Evolutionary conservation across 2,888 invertebrate species (phyloP).

Genomic region (Drosophila anceps): DNA sequence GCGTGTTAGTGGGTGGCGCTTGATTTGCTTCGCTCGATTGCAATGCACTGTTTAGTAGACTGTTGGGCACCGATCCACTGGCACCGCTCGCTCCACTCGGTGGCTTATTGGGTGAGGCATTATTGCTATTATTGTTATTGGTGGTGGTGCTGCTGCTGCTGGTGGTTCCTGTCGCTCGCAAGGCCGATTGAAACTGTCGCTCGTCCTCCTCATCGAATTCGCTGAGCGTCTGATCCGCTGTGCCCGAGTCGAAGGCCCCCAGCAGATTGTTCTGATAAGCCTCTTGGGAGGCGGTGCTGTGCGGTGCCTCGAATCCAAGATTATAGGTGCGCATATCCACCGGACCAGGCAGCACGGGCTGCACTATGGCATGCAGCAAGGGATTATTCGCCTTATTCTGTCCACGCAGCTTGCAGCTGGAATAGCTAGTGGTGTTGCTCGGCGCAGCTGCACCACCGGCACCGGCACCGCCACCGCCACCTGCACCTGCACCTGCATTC

Average conservation of each 20-base stretch:
- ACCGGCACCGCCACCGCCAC: no score
- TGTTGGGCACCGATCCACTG: slow-evolving; percentile 20
- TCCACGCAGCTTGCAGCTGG: slow-evolving; percentile 80
- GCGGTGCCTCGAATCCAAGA: slow-evolving; percentile 85
- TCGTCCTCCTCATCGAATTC: slow-evolving; percentile 93
- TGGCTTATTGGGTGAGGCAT: slow-evolving; percentile 53
- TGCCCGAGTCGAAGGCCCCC: slow-evolving; percentile 89
- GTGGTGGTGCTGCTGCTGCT: slow-evolving; percentile 29
- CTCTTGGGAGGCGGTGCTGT: slow-evolving; percentile 86
- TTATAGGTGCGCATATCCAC: slow-evolving; percentile 96
- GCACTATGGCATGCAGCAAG: slow-evolving; percentile 82
- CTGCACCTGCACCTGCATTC: slow-evolving; percentile 24
- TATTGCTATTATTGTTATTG: slow-evolving; percentile 5
- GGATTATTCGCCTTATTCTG: slow-evolving; percentile 74
- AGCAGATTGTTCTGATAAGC: slow-evolving; percentile 88
- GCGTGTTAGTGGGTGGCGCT: slow-evolving; percentile 42
- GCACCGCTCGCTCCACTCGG: not conserved
- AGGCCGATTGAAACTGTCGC: slow-evolving; percentile 90
- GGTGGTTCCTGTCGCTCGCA: slow-evolving; percentile 87
- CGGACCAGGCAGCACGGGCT: slow-evolving; percentile 92
- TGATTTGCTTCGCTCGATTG: slow-evolving; percentile 72
- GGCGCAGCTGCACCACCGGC: slow-evolving; percentile 17
- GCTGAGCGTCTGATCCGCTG: slow-evolving; percentile 89
- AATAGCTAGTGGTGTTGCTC: slow-evolving; percentile 58
- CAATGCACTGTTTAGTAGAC: slow-evolving; percentile 45